Conservation (phyloP, 2,888 invertebrate genomes). For the Andrena bicolor region DNA sequence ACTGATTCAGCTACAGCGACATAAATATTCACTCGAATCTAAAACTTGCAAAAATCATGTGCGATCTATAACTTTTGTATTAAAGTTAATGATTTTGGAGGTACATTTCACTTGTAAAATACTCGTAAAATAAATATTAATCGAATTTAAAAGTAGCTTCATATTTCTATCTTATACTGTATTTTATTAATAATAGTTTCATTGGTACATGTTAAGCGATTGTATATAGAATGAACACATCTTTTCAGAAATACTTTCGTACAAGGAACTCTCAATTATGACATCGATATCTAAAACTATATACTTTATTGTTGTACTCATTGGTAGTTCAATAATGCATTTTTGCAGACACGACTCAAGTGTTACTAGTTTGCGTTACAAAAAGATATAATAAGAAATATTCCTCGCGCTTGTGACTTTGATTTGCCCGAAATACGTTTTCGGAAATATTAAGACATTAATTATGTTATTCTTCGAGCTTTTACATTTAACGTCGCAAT, state of each 20-base stretch:
- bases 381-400: conserved; percentile 16
- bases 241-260: conserved; percentile 30
- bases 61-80: not conserved
- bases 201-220: conserved; percentile 27
- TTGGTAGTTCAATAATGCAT: conserved; percentile 6
- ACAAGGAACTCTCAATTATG: conserved; percentile 43
- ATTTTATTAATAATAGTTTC: conserved; percentile 37
- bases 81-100: not conserved
- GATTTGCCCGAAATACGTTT: not conserved
- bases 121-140: not conserved
- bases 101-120: not conserved
- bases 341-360: not conserved
- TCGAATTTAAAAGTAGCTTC: not conserved
- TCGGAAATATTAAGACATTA: conserved; percentile 8
- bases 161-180: not conserved
- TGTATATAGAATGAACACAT: conserved; percentile 43
- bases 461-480: conserved; percentile 5
- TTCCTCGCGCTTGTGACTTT: not conserved
- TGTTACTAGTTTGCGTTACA: not conserved
- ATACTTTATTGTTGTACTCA: conserved; percentile 12
- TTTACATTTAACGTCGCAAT: not conserved
- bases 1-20: not conserved
- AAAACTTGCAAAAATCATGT: not conserved
- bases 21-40: not conserved
- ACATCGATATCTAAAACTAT: conserved; percentile 6